Conservation (phyloP, 2,888 invertebrate genomes). For the Phytoseiulus persimilis region DNA sequence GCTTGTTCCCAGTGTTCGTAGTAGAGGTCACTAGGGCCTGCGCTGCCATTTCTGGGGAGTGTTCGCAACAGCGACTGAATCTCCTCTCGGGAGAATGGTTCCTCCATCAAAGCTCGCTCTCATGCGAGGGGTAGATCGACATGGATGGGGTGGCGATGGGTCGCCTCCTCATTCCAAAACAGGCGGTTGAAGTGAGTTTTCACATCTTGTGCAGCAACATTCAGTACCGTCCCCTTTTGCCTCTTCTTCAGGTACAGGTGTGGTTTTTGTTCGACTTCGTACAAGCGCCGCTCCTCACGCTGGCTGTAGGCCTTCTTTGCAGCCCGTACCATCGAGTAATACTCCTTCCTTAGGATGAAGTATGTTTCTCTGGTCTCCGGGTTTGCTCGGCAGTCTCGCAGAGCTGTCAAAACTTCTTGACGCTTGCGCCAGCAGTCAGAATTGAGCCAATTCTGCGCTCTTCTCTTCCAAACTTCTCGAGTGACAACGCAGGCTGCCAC, state of each 20-base stretch:
- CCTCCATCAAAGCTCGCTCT: too few relatives aligned
- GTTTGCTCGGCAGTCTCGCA: background rate
- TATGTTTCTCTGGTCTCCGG: background rate
- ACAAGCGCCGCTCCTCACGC: background rate
- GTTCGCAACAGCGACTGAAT: background rate
- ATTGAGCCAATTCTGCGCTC: background rate
- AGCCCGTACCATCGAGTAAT: background rate
- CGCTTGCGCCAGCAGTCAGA: background rate
- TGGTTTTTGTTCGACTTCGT: background rate
- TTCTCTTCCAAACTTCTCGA: background rate
- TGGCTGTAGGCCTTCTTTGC: background rate
- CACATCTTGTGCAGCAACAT: background rate
- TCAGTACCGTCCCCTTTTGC: background rate
- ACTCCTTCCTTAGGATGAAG: background rate
- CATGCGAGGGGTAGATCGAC: background rate
- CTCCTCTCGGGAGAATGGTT: background rate
- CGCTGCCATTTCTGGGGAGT: background rate
- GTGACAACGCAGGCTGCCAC: background rate
- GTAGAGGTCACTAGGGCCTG: background rate
- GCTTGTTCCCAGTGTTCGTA: background rate
- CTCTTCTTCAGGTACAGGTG: background rate
- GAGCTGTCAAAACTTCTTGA: background rate
- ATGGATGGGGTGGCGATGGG: background rate
- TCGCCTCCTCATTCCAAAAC: background rate
- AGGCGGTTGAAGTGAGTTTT: background rate